Conservation (phyloP, 1,140 invertebrate species). For the Zaprionus kolodkinae region DNA sequence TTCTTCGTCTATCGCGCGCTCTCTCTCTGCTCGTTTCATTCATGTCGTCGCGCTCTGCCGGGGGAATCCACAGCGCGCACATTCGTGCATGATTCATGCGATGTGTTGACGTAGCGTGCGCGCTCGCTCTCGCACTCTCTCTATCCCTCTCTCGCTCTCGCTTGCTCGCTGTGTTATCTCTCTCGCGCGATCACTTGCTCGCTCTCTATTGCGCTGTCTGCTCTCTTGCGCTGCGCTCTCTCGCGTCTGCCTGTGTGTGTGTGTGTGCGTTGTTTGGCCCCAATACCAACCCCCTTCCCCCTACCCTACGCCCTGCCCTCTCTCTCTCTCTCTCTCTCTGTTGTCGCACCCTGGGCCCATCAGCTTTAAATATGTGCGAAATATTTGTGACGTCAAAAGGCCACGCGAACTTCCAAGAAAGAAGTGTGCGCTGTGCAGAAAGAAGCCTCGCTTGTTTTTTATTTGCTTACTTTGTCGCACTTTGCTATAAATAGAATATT, state of each 20-base stretch:
- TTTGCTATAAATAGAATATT: neutral
- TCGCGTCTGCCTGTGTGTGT: neutral
- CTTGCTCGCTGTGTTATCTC: slow-evolving; percentile 6
- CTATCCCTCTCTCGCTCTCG: neutral
- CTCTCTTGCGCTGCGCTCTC: neutral
- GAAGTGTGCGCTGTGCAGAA: neutral
- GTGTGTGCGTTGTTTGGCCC: slow-evolving; percentile 1
- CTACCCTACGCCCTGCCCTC: neutral
- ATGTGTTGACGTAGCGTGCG: neutral
- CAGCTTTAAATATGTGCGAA: slow-evolving; percentile 45
- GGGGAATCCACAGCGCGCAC: slow-evolving; percentile 54
- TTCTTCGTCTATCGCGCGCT: slow-evolving; percentile 37
- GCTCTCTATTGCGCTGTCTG: neutral
- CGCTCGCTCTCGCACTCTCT: slow-evolving; percentile 21
- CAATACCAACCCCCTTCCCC: neutral
- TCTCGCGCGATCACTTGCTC: slow-evolving; percentile 6
- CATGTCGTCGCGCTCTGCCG: slow-evolving; percentile 42
- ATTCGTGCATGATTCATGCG: slow-evolving; percentile 50
- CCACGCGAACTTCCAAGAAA: slow-evolving; percentile 29
- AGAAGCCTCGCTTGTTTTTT: neutral
- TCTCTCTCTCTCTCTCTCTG: neutral
- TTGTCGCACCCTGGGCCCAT: slow-evolving; percentile 8
- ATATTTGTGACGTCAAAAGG: slow-evolving; percentile 61
- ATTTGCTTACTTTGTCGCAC: slow-evolving; percentile 7
- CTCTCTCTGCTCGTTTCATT: slow-evolving; percentile 59